Conservation (phyloP, 1,140 invertebrate genomes). For the Planococcus citri region DNA sequence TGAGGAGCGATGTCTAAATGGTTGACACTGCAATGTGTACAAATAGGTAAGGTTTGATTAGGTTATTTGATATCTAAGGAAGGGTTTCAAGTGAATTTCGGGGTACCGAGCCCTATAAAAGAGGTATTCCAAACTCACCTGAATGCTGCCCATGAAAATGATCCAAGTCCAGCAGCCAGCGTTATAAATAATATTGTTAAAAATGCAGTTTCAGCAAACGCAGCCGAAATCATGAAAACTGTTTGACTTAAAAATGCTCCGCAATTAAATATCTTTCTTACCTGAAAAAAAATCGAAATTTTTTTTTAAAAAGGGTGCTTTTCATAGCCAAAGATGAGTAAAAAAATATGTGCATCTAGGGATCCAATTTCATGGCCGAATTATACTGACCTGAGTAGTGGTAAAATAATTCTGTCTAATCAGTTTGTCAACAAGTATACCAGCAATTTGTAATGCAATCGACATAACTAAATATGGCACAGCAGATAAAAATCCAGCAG, state of each 20-base stretch:
- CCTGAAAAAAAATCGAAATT: constrained; percentile 32
- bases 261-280: constrained; percentile 60
- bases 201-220: constrained; percentile 47
- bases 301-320: no score
- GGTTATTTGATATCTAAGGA: no score
- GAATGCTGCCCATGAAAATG: constrained; percentile 78
- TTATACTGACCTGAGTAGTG: constrained; percentile 44
- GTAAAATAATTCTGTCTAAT: constrained; percentile 47
- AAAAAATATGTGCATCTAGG: no score
- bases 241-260: constrained; percentile 68
- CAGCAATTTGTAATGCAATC: constrained; percentile 59
- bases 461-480: constrained; percentile 79
- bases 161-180: constrained; percentile 72
- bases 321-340: no score
- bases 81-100: no score
- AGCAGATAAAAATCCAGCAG: constrained; percentile 67
- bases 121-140: constrained; percentile 38
- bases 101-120: no score
- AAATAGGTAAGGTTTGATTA: constrained; percentile 38
- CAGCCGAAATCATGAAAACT: constrained; percentile 68
- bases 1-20: constrained; percentile 76
- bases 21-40: constrained; percentile 53
- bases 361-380: no score
- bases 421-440: constrained; percentile 66
- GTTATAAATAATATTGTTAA: constrained; percentile 62